Evolutionary conservation across 30 jellyfish, hydroid and myxozoan species (phyloP).

Genomic region (Nemopilema nomurai): DNA sequence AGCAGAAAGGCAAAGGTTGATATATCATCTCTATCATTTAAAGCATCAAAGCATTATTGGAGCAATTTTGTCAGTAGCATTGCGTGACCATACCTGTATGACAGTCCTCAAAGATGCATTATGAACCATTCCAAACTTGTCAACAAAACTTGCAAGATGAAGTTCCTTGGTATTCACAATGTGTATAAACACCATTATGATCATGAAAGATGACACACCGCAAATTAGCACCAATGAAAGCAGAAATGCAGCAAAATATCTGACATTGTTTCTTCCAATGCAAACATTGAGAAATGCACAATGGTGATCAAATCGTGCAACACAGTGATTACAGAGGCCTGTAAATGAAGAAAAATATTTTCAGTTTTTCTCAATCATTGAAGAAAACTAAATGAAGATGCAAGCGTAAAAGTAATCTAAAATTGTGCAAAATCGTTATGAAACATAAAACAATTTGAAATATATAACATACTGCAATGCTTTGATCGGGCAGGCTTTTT

Average conservation of each 20-base stretch:
- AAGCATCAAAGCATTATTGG: background rate
- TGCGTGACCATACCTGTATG: conserved; percentile 42
- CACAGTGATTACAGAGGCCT: conserved; percentile 88
- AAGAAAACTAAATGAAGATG: background rate
- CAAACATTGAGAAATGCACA: conserved; percentile 92
- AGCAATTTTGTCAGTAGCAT: background rate
- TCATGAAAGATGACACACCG: conserved; percentile 70
- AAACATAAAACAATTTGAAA: too few species aligned
- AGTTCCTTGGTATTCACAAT: conserved; percentile 46
- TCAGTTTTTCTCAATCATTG: too few species aligned
- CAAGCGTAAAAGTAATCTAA: too few species aligned
- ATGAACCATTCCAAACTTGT: conserved; percentile 60
- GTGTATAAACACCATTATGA: conserved; percentile 77
- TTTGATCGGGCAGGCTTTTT: conserved; percentile 96
- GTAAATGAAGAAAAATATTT: conserved; percentile 4
- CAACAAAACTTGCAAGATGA: conserved; percentile 70
- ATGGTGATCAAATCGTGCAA: conserved; percentile 93
- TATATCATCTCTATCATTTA: too few species aligned
- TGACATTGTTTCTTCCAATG: conserved; percentile 73
- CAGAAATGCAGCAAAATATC: conserved; percentile 70
- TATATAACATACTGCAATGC: conserved; percentile 95
- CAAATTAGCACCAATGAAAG: conserved; percentile 73
- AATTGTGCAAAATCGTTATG: too few species aligned
- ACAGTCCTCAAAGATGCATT: conserved; percentile 63
- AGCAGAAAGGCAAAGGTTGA: too few species aligned